phyloP scores from a whole-genome alignment of 2,113 vertebrate species.

The Eleginops maclovinus region DNA sequence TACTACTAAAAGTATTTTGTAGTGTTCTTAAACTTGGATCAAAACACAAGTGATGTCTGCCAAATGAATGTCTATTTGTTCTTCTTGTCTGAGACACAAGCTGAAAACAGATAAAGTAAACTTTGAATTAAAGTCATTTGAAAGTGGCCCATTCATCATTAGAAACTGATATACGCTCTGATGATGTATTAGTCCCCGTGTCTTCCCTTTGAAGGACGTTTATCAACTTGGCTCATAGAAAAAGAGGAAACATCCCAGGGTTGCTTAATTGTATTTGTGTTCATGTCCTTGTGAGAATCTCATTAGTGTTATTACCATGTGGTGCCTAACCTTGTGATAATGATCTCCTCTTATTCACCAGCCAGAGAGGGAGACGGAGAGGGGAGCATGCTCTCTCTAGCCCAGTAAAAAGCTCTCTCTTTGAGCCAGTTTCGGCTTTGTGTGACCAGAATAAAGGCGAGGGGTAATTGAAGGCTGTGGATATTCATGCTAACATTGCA shows the following conservation, averaged over 20 bases:
- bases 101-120: slow-evolving; percentile 11
- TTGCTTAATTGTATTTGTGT: slow-evolving; percentile 54
- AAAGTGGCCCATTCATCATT: slow-evolving; percentile 49
- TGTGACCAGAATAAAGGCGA: slow-evolving; percentile 76
- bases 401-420: slow-evolving; percentile 67
- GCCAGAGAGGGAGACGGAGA: slow-evolving; percentile 24
- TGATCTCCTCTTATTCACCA: slow-evolving; percentile 70
- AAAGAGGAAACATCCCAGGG: slow-evolving; percentile 40
- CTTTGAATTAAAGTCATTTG: slow-evolving; percentile 34
- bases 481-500: slow-evolving; percentile 80
- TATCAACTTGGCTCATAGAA: slow-evolving; percentile 28
- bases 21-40: neutral
- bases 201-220: slow-evolving; percentile 39
- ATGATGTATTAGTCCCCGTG: slow-evolving; percentile 34
- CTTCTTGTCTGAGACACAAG: neutral
- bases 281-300: slow-evolving; percentile 60
- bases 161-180: slow-evolving; percentile 16
- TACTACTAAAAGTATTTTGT: neutral
- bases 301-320: slow-evolving; percentile 71
- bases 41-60: neutral
- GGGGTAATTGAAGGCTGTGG: slow-evolving; percentile 77
- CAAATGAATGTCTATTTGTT: neutral
- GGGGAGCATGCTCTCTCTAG: slow-evolving; percentile 21
- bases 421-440: slow-evolving; percentile 77
- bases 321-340: slow-evolving; percentile 70